Percentiles rank a stretch among this genome's conserved stretches.
Evolutionary conservation across 1,140 invertebrate species (phyloP).

Genomic region (Drosophila subpulchrella): DNA sequence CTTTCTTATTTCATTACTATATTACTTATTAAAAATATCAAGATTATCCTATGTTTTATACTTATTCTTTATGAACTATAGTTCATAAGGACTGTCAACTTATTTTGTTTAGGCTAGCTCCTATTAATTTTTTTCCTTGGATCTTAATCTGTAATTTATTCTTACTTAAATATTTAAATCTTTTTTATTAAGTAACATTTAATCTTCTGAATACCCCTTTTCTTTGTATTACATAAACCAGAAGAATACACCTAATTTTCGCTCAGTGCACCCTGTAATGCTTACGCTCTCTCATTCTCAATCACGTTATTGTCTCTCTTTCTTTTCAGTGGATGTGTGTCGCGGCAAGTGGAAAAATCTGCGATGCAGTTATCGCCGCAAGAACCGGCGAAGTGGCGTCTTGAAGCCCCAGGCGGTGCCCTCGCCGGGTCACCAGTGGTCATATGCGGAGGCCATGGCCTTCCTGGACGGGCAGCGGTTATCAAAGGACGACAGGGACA

Average conservation of each 20-base stretch:
- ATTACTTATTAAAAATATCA: too few relatives aligned
- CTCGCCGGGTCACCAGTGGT: conserved; percentile 54
- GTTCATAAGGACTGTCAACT: too few relatives aligned
- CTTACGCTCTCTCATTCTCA: neutral
- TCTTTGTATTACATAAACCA: too few relatives aligned
- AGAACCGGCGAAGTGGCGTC: conserved; percentile 33
- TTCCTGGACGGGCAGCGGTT: conserved; percentile 45
- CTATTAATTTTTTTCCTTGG: too few relatives aligned
- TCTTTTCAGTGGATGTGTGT: conserved; percentile 58
- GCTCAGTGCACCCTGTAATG: neutral
- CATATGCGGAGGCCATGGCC: conserved; percentile 60
- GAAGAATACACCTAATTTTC: neutral
- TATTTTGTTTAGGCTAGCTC: too few relatives aligned
- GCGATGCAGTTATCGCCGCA: conserved; percentile 70
- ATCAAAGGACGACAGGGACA: conserved; percentile 36
- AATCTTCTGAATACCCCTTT: too few relatives aligned
- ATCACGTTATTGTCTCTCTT: neutral
- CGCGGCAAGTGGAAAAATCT: conserved; percentile 72
- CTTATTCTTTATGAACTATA: too few relatives aligned
- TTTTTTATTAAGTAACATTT: too few relatives aligned
- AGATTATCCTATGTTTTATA: too few relatives aligned
- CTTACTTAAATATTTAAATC: too few relatives aligned
- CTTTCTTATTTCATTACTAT: too few relatives aligned
- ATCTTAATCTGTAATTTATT: too few relatives aligned
- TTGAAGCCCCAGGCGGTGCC: conserved; percentile 12